These are phyloP conservation scores for Macrotis lagotis DNA, from an alignment of 2,113 vertebrate genomes.

Conservation along the genomic window DNA sequence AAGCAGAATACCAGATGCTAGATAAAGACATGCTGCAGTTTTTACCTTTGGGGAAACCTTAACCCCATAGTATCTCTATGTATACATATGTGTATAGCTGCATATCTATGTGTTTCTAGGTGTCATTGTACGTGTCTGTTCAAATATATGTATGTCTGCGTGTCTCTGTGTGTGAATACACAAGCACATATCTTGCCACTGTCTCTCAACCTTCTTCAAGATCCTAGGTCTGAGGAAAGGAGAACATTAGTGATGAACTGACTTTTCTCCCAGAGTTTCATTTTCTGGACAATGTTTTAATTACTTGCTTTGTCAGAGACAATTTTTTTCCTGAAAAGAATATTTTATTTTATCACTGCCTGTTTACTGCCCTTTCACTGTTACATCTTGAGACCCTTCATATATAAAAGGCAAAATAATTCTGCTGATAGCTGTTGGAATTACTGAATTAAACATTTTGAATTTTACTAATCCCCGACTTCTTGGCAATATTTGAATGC, in stretches of 20 bases:
- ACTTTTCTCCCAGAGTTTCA: neutral
- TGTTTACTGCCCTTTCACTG: neutral
- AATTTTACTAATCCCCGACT: neutral
- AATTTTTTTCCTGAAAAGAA: neutral
- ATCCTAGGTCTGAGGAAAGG: neutral
- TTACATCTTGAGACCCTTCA: neutral
- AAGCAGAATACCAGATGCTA: slow-evolving; percentile 4
- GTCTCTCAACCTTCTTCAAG: neutral
- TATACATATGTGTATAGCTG: neutral
- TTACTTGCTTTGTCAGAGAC: neutral
- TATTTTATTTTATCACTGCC: slow-evolving; percentile 30
- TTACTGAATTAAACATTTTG: neutral
- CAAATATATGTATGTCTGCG: too few relatives aligned
- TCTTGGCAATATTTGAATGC: neutral
- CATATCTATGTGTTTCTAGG: too few relatives aligned
- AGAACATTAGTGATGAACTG: neutral
- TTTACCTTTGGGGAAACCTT: slow-evolving; percentile 34
- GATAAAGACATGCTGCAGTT: neutral
- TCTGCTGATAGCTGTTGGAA: neutral
- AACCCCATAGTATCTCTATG: neutral
- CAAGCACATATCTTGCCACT: too few relatives aligned
- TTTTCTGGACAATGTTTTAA: slow-evolving; percentile 31
- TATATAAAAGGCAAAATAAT: neutral
- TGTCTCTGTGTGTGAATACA: too few relatives aligned
- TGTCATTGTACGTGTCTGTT: too few relatives aligned